Evolutionary conservation across 2,888 invertebrate species (phyloP).

Genomic region (Pharmacophagus antenor): DNA sequence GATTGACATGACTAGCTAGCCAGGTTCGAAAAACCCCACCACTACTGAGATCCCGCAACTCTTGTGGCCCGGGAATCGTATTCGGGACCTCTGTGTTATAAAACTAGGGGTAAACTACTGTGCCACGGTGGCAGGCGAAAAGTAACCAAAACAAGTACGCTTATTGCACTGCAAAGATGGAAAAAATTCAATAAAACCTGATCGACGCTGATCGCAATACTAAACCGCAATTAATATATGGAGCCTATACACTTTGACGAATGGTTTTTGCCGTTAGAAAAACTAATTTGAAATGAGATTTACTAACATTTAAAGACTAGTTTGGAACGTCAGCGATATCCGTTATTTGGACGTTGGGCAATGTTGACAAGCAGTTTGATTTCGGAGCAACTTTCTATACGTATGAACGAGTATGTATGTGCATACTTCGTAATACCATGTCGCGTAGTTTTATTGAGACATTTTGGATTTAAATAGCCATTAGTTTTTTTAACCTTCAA

Average conservation of each 20-base stretch:
- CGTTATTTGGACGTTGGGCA: conserved; percentile 51
- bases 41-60: too few species aligned
- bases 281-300: conserved; percentile 13
- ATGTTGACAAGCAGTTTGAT: conserved; percentile 64
- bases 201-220: conserved; percentile 14
- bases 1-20: too few species aligned
- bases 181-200: conserved; percentile 6
- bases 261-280: conserved; percentile 14
- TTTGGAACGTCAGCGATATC: conserved; percentile 24
- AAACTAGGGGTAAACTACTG: too few species aligned
- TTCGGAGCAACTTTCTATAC: conserved; percentile 76
- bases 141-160: too few species aligned
- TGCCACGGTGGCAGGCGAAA: too few species aligned
- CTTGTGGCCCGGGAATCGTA: too few species aligned
- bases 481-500: background rate
- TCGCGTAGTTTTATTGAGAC: conserved; percentile 6
- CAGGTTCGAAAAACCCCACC: too few species aligned
- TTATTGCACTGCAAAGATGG: background rate
- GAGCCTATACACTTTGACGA: conserved; percentile 12
- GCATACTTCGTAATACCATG: conserved; percentile 43
- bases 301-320: conserved; percentile 21
- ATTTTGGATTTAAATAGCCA: background rate
- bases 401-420: conserved; percentile 58
- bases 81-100: too few species aligned
- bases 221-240: conserved; percentile 17